A percentile compares a stretch with the other conserved stretches of the same genome.
Conservation (phyloP, 2,113 vertebrate genomes). For the Mus pahari region DNA sequence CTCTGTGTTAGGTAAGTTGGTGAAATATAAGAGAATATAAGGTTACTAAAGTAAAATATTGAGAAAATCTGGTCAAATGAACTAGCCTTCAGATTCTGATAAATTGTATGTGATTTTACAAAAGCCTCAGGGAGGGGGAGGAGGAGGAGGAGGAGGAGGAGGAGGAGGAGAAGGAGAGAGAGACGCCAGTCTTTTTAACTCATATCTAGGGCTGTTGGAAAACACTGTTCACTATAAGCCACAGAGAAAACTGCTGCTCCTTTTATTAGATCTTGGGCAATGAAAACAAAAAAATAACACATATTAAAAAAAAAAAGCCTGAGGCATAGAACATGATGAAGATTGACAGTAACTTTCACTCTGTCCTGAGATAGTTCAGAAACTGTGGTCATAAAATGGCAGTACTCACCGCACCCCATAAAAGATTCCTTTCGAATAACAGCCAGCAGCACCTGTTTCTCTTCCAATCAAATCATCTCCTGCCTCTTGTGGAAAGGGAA, state of each 20-base stretch:
- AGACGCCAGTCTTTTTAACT: background rate
- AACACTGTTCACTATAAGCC: background rate
- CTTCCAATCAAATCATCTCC: conserved; percentile 6
- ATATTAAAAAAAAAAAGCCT: background rate
- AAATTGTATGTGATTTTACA: background rate
- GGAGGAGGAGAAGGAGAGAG: background rate
- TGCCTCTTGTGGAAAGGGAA: background rate
- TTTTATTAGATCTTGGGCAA: background rate
- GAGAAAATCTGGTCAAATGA: background rate
- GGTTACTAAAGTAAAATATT: background rate
- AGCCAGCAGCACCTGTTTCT: conserved; percentile 5
- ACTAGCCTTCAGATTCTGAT: background rate
- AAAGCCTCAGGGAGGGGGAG: background rate
- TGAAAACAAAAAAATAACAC: background rate
- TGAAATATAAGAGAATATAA: conserved; percentile 8
- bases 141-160: too few relatives aligned
- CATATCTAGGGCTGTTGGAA: background rate
- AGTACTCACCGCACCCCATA: conserved; percentile 81
- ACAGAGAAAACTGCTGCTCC: background rate
- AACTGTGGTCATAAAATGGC: background rate
- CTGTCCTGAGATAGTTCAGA: background rate
- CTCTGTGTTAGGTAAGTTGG: background rate
- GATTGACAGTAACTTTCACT: background rate
- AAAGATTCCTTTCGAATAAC: conserved; percentile 19
- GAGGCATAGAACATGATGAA: background rate